A percentile compares a stretch with the other conserved stretches of the same genome.
These are phyloP conservation scores for Bombus soroeensis DNA, from an alignment of 1,140 invertebrate species.

Conservation along the genomic window DNA sequence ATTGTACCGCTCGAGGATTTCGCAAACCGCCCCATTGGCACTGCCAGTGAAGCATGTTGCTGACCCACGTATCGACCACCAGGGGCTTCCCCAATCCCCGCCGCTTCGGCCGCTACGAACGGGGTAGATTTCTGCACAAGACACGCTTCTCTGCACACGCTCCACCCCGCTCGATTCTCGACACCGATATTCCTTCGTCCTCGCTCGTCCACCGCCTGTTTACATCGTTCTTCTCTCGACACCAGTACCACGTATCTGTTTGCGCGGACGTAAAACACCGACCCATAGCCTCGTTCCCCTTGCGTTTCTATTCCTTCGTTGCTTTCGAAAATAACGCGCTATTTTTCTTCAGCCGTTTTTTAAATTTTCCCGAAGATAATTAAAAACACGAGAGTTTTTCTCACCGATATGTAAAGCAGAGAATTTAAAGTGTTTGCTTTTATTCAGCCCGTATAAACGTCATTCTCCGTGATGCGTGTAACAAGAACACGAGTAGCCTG, in stretches of 20 bases:
- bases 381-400: background rate
- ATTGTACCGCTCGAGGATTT: conserved; percentile 72
- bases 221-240: conserved; percentile 59
- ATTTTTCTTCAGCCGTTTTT: too few relatives aligned
- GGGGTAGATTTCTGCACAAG: conserved; percentile 51
- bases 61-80: conserved; percentile 77
- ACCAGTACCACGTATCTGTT: conserved; percentile 34
- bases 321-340: conserved; percentile 14
- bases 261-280: conserved; percentile 39
- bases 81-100: conserved; percentile 32
- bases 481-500: background rate
- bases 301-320: background rate
- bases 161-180: conserved; percentile 20
- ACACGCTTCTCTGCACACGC: conserved; percentile 54
- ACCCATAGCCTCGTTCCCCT: background rate
- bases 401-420: background rate
- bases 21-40: conserved; percentile 74
- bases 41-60: conserved; percentile 75
- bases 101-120: conserved; percentile 17
- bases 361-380: background rate
- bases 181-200: conserved; percentile 55
- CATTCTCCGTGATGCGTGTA: background rate
- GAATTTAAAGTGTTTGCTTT: background rate
- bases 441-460: background rate
- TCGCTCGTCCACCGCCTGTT: conserved; percentile 45